A percentile compares a stretch with the other conserved stretches of the same genome.
phyloP scores from a whole-genome alignment of 2,888 invertebrate species.

The Scelioninae gen. 1 region DNA sequence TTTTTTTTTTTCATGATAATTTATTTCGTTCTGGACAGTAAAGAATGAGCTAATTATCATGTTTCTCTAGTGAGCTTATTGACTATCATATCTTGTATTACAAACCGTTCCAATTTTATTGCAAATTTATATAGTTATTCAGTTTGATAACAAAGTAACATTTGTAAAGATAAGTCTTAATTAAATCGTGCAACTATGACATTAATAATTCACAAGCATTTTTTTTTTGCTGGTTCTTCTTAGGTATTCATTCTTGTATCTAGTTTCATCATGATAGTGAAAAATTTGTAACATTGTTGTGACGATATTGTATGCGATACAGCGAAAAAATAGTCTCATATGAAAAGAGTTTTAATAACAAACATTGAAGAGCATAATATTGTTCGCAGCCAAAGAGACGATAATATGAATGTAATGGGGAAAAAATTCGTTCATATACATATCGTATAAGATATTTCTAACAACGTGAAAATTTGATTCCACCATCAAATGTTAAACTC shows the following conservation, averaged over 20 bases:
- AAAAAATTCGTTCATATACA: conserved; percentile 9
- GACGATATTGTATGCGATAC: conserved; percentile 24
- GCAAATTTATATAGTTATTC: background rate
- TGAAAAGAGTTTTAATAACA: conserved; percentile 33
- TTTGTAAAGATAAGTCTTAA: background rate
- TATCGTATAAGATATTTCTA: conserved; percentile 21
- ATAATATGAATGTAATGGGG: conserved; percentile 26
- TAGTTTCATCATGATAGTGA: conserved; percentile 6
- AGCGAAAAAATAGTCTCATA: conserved; percentile 25
- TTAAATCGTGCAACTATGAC: background rate
- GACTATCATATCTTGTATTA: background rate
- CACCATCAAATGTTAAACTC: conserved; percentile 1
- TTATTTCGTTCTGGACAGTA: background rate
- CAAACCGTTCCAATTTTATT: background rate
- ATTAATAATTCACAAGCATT: background rate
- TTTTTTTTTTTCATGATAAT: conserved; percentile 25
- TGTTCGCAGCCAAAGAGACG: conserved; percentile 24
- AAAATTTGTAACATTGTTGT: conserved; percentile 17
- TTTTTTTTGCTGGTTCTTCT: conserved; percentile 5
- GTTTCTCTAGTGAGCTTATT: background rate
- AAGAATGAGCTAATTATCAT: background rate
- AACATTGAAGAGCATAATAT: conserved; percentile 36
- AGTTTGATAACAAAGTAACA: background rate
- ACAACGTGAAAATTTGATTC: conserved; percentile 23
- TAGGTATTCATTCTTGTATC: conserved; percentile 10